Evolutionary conservation across 2,797 vertebrate genomes (phyloP), one percentile per base, ranked within the genome.

Genomic region (Darevskia mixta): DNA sequence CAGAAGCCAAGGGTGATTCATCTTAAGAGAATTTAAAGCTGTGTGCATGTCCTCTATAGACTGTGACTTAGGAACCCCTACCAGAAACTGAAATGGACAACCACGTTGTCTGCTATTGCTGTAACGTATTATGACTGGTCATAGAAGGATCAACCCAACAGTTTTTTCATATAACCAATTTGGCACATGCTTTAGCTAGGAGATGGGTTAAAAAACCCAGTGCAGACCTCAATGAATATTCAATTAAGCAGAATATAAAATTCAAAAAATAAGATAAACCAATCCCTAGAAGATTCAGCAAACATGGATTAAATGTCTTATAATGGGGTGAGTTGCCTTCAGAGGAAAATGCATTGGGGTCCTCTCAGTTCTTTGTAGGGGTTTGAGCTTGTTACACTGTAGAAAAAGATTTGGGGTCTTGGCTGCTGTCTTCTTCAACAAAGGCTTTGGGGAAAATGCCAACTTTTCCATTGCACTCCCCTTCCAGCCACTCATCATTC

Each of bases 381-480:
- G 20, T 8, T 38, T 25, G 0, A 1, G 3, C 27, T 79, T 38
- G 49, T 88, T 83, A 91, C 38, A 13, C 83, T 86, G 72, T 32
- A 18, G 75, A 77, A 45, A 86, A 71, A 85, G 75, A 83, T 43
- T 92, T 88, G 0, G 29, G 78, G 55, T 90, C 81, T 72, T 82
- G 17, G 4, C 41, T 32, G 32, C 78, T 20, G 4, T n/a, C 82
- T 82, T 96, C 90, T 92, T 97, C 92, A 91, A 98, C 96, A 29
- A 99, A 99, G 0, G 98, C 96, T 1, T 96, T 97, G 38, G 99
- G 99, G 92, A 99, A 99, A 90, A 99, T 99, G 29, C 99, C 99
- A 11, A 94, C 96, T 23, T 97, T 98, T 66, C 98, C 98, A 0
- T 98, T 97, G 92, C 97, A 98, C 67, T 97, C 93, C 3, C 99